Base-by-base conservation (phyloP, 2,113 vertebrate species). In the Bos indicus region DNA sequence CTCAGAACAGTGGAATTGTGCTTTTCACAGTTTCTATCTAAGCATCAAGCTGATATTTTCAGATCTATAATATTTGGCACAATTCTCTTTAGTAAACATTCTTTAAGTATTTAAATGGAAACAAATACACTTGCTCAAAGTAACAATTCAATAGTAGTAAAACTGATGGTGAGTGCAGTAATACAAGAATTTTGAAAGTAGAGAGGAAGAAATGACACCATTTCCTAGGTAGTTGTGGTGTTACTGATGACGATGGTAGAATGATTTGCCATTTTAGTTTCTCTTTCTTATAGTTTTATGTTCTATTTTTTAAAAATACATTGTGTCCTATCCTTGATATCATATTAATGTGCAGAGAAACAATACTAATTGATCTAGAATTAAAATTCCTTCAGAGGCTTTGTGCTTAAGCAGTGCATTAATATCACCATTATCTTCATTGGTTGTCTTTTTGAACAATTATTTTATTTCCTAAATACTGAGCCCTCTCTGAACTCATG, bases 401-500 rank as follows among this genome's bases (percentile, higher is more conserved):
- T 67, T 89, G n/a, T 8, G 30, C 81, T 88, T 84, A 93, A 88
- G 26, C 25, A 77, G 48, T 48, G 2, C 56, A 80, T 81, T 91
- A 43, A 64, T 83, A 88, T 60, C 9, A 46, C n/a, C 60, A 46
- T 89, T 85, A 46, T 94, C 9, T 92, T 86, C 19, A 56, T 13
- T 74, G 6, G 51, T 43, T 85, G 14, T 64, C 88, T 89, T n/a
- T 28, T 62, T 82, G 71, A 88, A 84, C 9, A 94, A 36, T 82
- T 77, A 78, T n/a, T 95, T 96, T 96, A 90, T 84, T 94, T 95
- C 3, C 56, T 71, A 87, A 43, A 9, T 71, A 4, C 93, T 90
- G 84, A 46, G 7, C 3, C 26, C 6, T 81, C 64, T 96, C 25
- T 94, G 51, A 92, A 87, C 21, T 78, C 15, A 87, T 25, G 92